Percentiles rank a stretch among this genome's conserved stretches.
These are phyloP conservation scores for Saccopteryx bilineata DNA, from an alignment of 2,113 vertebrate species.

Conservation along the genomic window DNA sequence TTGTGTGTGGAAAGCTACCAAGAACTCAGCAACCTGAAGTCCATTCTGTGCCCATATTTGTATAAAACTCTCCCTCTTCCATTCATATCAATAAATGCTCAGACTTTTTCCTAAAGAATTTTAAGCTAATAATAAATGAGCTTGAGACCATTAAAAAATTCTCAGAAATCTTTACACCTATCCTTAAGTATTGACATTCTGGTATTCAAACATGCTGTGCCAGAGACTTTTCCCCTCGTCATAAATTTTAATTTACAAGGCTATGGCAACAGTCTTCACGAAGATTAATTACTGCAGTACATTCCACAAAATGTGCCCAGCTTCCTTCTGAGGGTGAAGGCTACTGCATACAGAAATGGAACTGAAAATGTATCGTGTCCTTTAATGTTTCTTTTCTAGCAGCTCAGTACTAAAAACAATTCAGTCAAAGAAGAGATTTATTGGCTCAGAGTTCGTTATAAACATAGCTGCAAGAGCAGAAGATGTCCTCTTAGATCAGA, in stretches of 20 bases:
- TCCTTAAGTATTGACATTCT: conserved; percentile 80
- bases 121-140: conserved; percentile 76
- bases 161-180: conserved; percentile 71
- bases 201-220: conserved; percentile 84
- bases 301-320: conserved; percentile 80
- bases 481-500: conserved; percentile 52
- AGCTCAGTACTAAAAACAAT: conserved; percentile 68
- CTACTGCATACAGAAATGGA: conserved; percentile 65
- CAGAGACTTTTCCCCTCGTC: conserved; percentile 79
- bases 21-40: conserved; percentile 1
- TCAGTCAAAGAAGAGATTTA: conserved; percentile 68
- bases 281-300: conserved; percentile 89
- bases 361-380: conserved; percentile 82
- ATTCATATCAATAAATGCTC: background rate
- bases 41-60: background rate
- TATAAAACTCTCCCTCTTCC: background rate
- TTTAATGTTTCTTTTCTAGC: conserved; percentile 75
- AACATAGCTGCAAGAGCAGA: conserved; percentile 56
- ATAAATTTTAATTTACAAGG: conserved; percentile 88
- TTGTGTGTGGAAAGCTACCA: background rate
- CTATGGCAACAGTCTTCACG: conserved; percentile 84
- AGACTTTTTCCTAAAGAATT: conserved; percentile 58
- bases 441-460: conserved; percentile 65
- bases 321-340: conserved; percentile 83
- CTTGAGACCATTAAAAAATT: conserved; percentile 76